Conservation (phyloP, 2,888 invertebrate genomes). For the Drosophila gaucha region DNA sequence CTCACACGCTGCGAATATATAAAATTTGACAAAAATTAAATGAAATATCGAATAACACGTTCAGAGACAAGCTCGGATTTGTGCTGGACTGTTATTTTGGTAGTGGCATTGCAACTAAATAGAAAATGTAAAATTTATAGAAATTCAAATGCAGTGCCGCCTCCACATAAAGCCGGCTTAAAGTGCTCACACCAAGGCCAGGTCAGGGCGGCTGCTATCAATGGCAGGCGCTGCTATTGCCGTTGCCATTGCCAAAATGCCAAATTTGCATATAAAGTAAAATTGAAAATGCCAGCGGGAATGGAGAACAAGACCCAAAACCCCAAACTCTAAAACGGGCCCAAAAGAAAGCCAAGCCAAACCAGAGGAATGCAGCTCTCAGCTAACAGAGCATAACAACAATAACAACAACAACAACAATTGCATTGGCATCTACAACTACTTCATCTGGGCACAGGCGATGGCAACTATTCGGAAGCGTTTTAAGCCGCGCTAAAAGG, state of each 20-base stretch:
- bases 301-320: constrained; percentile 42
- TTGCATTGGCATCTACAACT: constrained; percentile 35
- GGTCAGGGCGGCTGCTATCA: constrained; percentile 58
- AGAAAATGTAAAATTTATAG: constrained; percentile 73
- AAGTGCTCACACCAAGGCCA: constrained; percentile 42
- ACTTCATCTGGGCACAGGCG: constrained; percentile 38
- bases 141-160: constrained; percentile 65
- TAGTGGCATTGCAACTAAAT: constrained; percentile 60
- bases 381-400: constrained; percentile 11
- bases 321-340: constrained; percentile 45
- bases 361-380: constrained; percentile 56
- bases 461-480: constrained; percentile 27
- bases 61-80: constrained; percentile 21
- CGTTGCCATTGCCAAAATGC: constrained; percentile 64
- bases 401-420: neutral
- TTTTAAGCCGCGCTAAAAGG: constrained; percentile 51
- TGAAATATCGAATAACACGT: constrained; percentile 34
- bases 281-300: constrained; percentile 77
- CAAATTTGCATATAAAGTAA: constrained; percentile 80
- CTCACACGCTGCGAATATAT: neutral
- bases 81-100: constrained; percentile 23
- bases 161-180: constrained; percentile 69
- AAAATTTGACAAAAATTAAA: constrained; percentile 35
- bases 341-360: constrained; percentile 30
- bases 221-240: constrained; percentile 49